Evolutionary conservation across 2,113 vertebrate species (phyloP).

Genomic region (Aplodontia rufa): DNA sequence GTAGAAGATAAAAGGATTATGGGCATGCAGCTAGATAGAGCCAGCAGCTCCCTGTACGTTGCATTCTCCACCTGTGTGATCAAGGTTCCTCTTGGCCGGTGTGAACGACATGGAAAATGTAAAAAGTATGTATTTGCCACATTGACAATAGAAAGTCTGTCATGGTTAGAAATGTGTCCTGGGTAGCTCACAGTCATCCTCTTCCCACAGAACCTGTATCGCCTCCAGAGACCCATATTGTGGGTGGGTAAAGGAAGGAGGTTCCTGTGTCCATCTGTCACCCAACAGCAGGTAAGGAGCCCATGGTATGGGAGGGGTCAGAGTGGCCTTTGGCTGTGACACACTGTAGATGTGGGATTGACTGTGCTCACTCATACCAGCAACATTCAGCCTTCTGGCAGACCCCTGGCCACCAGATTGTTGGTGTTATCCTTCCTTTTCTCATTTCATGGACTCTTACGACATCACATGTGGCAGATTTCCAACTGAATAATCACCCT

Average conservation of each 20-base stretch:
- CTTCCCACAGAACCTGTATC: conserved; percentile 92
- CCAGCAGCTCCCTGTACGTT: conserved; percentile 89
- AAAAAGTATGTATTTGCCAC: conserved; percentile 90
- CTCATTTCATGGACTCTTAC: conserved; percentile 57
- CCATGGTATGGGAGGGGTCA: accelerated
- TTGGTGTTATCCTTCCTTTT: conserved; percentile 26
- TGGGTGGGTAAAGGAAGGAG: conserved; percentile 93
- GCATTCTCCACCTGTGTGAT: conserved; percentile 97
- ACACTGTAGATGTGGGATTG: not conserved
- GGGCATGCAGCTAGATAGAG: conserved; percentile 94
- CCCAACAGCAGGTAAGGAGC: conserved; percentile 90
- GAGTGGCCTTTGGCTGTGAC: not conserved
- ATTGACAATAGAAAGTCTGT: accelerated
- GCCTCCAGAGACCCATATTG: conserved; percentile 98
- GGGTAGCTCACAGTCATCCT: conserved; percentile 28
- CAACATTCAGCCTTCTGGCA: not conserved
- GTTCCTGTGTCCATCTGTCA: conserved; percentile 89
- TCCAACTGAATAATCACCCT: conserved; percentile 72
- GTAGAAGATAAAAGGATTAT: conserved; percentile 95
- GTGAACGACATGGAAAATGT: conserved; percentile 93
- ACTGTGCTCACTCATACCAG: not conserved
- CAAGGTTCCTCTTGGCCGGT: conserved; percentile 94
- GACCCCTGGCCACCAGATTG: conserved; percentile 3
- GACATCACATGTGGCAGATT: conserved; percentile 41
- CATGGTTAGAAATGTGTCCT: not conserved